These are phyloP conservation scores for Cinclus cinclus DNA, from an alignment of 2,113 vertebrate species.

Conservation along the genomic window DNA sequence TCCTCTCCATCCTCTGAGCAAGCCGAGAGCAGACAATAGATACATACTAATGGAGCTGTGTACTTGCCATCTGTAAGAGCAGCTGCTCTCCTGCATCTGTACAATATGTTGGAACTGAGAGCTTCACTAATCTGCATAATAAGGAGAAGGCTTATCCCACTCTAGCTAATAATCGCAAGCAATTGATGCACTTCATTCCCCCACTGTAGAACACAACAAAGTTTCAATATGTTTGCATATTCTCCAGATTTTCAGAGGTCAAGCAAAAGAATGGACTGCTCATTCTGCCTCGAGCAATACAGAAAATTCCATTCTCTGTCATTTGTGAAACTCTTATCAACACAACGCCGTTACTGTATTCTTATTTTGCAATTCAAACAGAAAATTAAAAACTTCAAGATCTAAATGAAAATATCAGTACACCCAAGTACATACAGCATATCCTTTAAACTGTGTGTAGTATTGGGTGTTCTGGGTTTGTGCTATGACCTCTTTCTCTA, in stretches of 20 bases:
- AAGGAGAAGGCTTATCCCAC: slow-evolving; percentile 99
- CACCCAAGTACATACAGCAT: not conserved
- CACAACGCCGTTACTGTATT: slow-evolving; percentile 41
- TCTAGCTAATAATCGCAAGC: slow-evolving; percentile 98
- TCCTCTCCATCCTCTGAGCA: slow-evolving; percentile 85
- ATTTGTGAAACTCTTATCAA: slow-evolving; percentile 75
- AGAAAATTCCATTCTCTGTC: slow-evolving; percentile 73
- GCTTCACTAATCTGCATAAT: slow-evolving; percentile 99
- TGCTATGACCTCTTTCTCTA: not conserved
- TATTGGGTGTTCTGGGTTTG: slow-evolving; percentile 22
- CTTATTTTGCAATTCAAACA: slow-evolving; percentile 28
- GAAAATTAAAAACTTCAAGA: slow-evolving; percentile 4
- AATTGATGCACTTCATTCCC: slow-evolving; percentile 98
- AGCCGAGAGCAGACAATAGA: slow-evolving; percentile 99
- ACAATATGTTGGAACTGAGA: slow-evolving; percentile 98
- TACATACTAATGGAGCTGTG: slow-evolving; percentile 99
- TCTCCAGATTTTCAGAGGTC: slow-evolving; percentile 82
- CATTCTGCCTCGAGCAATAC: slow-evolving; percentile 79
- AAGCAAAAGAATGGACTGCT: slow-evolving; percentile 79
- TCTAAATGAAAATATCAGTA: not conserved
- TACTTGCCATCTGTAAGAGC: slow-evolving; percentile 99
- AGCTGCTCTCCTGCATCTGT: slow-evolving; percentile 99
- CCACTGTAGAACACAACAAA: slow-evolving; percentile 81
- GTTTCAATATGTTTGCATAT: slow-evolving; percentile 81
- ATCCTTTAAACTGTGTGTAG: slow-evolving; percentile 31